Evolutionary conservation across 2,113 vertebrate genomes (phyloP), one percentile per base, ranked within the genome.

Genomic region (Psammodynastes pulverulentus): DNA sequence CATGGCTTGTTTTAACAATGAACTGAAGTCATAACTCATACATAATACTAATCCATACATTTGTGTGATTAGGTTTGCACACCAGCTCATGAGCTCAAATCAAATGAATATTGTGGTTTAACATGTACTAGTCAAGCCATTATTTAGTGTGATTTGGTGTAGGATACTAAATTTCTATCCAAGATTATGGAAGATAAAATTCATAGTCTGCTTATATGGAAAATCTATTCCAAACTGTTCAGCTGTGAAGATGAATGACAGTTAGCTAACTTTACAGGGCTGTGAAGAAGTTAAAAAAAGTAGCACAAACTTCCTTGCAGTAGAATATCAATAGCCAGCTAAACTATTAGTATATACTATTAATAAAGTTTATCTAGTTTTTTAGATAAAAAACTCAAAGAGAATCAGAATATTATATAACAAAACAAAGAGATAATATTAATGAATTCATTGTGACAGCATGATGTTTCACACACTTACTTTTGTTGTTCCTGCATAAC

Each of bases 401-500:
- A 48, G 1, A 13, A 54, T 39, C 12, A 12, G 9, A 46, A 86
- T 49, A 86, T 62, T 62, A 26, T 45, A 15, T 12, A 26, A 87
- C 13, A 29, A 7, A 92, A 51, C 56, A 34, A 89, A 88, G 7
- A 54, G 9, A 54, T 21, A 56, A 56, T 52, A 86, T 56, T 52
- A 90, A 48, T 89, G 43, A 53, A 51, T 19, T 90, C 29, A 87
- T 8, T 93, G 62, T 26, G 91, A 93, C 51, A 0, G 34, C 2
- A 93, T 1, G 49, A 0, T 0, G 58, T 51, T 89, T 92, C 0
- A 84, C 23, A 88, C 53, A 96, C 96, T 97, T 96, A 99, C 99
- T 98, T 99, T 95, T 99, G 99, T 93, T 99, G 99, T 94, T 99
- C 99, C 96, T 99, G 99, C 99, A 99, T 99, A 94, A 97, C 90